Evolutionary conservation across 2,888 invertebrate genomes (phyloP), one percentile per base, ranked within the genome.

Genomic region (Shargacucullia verbasci): DNA sequence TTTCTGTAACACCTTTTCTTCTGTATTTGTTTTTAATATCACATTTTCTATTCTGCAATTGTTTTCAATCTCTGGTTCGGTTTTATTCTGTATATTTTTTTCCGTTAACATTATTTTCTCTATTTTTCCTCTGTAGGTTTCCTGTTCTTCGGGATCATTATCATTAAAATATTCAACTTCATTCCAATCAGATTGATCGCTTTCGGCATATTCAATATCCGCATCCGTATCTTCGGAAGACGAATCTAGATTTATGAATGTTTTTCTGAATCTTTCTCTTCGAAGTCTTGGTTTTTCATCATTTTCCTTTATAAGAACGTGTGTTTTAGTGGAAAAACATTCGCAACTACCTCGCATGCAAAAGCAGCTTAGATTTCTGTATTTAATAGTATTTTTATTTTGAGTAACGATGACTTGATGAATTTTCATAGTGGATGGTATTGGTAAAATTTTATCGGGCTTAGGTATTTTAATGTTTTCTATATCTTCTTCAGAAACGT

Each of bases 351-450:
- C 53, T 59, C 59, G 20, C 33, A 13, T 37, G 13, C 53, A 59
- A 40, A 59, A 53, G 38, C 59, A 59, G 34, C 53, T 53, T 25
- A 59, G 40, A 15, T 38, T 41, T 59, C 53, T 37, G 33, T 53
- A 59, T 41, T 53, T 59, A n/a, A 59, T 37, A 13, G 37, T 53
- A 59, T 53, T 34, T 53, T 40, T 47, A 46, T 59, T 38, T 52
- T 59, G 38, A 33, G 57, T 58, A 39, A 45, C 45, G 11, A 58
- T 29, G 33, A 58, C 31, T 46, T 58, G 58, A 34, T 58, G 58
- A 12, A 58, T 34, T 40, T 33, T 41, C 58, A 58, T 58, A 11
- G 50, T 58, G n/a, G n/a, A n/a, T n/a, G n/a, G 9, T n/a, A 58
- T 35, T 50, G 38, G 50, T 45, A 37, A 25, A 27, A 25, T 27